Evolutionary conservation across 2,888 invertebrate species (phyloP), one percentile per base, ranked within the genome.

Genomic region (Megaustenia siamemsis): DNA sequence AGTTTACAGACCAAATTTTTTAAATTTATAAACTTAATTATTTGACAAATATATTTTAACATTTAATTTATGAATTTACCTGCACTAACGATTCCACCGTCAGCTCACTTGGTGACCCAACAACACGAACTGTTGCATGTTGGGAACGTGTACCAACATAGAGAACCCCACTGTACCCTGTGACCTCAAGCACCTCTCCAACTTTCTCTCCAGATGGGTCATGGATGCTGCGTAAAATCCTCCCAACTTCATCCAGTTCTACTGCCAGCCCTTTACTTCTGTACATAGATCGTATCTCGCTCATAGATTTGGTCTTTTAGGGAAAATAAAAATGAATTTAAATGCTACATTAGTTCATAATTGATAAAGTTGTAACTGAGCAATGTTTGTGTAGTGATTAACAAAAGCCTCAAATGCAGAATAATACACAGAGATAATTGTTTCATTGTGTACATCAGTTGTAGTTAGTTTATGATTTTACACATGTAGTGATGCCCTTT

Each of bases 91-190:
- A 63, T 8, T 45, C 68, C 1, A 83, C 66, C 6, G 45, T 76
- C n/a, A 83, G 82, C 10, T 63, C 76, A 32, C 1, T 66, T 21
- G 60, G 45, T 1, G 76, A 21, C 24, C 28, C 60, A 21, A 78
- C 40, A 1, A 78, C 77, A 10, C 77, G 83, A 15, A 83, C 40
- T 32, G 78, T 45, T 12, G 78, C 83, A 28, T 73, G 45, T 56
- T 83, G 83, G 43, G 35, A 43, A 12, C 83, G 38, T 18, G 93
- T 93, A 6, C 94, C 94, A 1, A 94, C 83, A 81, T 94, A 94
- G 38, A 93, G 87, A 8, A 90, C 85, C 0, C 92, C 92, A 56
- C 91, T 89, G 45, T 90, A 87, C 83, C 93, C 94, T 35, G 90
- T 89, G 8, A 93, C 92, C 88, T 94, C 93, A 75, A 93, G 92